Conservation (phyloP, 2,888 invertebrate genomes). For the Drosophila kanekoi region DNA sequence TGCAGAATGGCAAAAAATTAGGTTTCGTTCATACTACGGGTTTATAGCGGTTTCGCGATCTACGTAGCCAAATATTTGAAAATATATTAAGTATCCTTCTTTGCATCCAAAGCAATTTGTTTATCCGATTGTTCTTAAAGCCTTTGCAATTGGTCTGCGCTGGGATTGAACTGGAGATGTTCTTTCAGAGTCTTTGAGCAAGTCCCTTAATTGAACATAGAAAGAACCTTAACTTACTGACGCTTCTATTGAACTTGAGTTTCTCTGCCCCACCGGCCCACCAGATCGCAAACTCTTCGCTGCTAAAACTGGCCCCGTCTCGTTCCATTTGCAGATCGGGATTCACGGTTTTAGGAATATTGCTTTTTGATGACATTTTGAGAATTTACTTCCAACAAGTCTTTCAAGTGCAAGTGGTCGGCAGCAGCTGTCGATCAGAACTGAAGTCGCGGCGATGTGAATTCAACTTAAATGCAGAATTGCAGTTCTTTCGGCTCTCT, state of each 20-base stretch:
- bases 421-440: slow-evolving; percentile 15
- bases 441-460: slow-evolving; percentile 6
- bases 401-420: not conserved
- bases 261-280: slow-evolving; percentile 90
- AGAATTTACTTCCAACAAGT: not conserved
- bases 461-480: not conserved
- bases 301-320: slow-evolving; percentile 89
- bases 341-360: slow-evolving; percentile 86
- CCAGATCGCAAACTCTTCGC: slow-evolving; percentile 90
- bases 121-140: too few species aligned
- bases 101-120: too few species aligned
- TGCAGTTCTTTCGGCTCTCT: not conserved
- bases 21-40: not conserved
- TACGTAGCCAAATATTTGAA: too few species aligned
- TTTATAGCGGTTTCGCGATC: not conserved
- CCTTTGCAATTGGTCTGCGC: too few species aligned
- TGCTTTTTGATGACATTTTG: slow-evolving; percentile 48
- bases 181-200: too few species aligned
- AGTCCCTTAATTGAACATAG: not conserved
- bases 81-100: too few species aligned
- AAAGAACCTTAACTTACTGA: slow-evolving; percentile 48
- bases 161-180: too few species aligned
- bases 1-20: not conserved
- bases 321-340: slow-evolving; percentile 90
- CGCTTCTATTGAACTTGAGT: slow-evolving; percentile 49